phyloP scores from a whole-genome alignment of 1,140 invertebrate genomes.

The Lasaia peninsularis region DNA sequence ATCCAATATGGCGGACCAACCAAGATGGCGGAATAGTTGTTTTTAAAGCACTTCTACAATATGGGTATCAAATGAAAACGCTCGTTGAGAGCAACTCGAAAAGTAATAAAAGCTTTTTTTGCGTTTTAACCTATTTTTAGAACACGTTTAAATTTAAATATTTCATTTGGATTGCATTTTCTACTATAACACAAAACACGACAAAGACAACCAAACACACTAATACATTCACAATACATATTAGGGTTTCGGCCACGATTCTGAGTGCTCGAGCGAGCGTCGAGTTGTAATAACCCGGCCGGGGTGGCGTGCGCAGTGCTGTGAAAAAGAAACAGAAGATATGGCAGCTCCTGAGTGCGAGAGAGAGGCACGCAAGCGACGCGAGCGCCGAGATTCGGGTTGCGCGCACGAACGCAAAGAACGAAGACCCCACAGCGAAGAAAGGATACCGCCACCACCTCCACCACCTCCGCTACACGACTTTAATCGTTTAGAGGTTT shows the following conservation, averaged over 20 bases:
- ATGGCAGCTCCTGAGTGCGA: slow-evolving; percentile 71
- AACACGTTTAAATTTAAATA: too few species aligned
- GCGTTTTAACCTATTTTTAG: too few species aligned
- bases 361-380: slow-evolving; percentile 82
- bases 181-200: background rate
- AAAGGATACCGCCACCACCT: slow-evolving; percentile 53
- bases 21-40: too few species aligned
- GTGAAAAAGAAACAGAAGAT: slow-evolving; percentile 51
- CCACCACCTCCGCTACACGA: slow-evolving; percentile 61
- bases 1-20: too few species aligned
- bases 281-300: slow-evolving; percentile 61
- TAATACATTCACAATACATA: slow-evolving; percentile 48
- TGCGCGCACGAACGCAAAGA: slow-evolving; percentile 84
- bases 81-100: too few species aligned
- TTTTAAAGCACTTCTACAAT: too few species aligned
- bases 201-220: slow-evolving; percentile 21
- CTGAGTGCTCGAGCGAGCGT: slow-evolving; percentile 63
- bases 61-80: too few species aligned
- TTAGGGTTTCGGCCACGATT: slow-evolving; percentile 68
- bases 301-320: slow-evolving; percentile 70
- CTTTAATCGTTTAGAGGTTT: slow-evolving; percentile 62
- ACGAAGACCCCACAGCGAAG: slow-evolving; percentile 87
- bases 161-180: background rate
- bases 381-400: slow-evolving; percentile 86
- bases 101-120: too few species aligned